Percentiles rank a stretch among this genome's conserved stretches.
Evolutionary conservation across 1,140 invertebrate species (phyloP).

Genomic region (Chymomyza costata): DNA sequence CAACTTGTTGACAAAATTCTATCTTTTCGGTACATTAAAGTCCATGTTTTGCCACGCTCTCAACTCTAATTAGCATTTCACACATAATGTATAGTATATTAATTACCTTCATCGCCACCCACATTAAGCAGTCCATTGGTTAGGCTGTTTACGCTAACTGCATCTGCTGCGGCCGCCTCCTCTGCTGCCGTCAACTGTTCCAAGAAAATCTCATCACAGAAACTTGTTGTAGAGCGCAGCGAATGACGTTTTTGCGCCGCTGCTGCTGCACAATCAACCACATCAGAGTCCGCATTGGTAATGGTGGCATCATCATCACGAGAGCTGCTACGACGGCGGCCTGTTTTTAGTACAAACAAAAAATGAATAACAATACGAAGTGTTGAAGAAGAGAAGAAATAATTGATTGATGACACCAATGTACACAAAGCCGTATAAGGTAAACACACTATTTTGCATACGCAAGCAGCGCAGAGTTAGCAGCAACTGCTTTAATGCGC

Average conservation of each 20-base stretch:
- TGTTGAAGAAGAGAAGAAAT: slow-evolving; percentile 17
- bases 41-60: too few species aligned
- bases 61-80: too few species aligned
- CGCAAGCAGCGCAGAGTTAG: neutral
- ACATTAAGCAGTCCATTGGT: slow-evolving; percentile 36
- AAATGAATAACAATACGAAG: slow-evolving; percentile 8
- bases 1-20: too few species aligned
- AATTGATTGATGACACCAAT: slow-evolving; percentile 25
- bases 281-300: slow-evolving; percentile 2
- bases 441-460: slow-evolving; percentile 1
- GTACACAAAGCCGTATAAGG: neutral
- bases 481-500: neutral
- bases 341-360: slow-evolving; percentile 18
- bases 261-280: slow-evolving; percentile 21
- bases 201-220: slow-evolving; percentile 69
- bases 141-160: slow-evolving; percentile 35
- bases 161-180: slow-evolving; percentile 23
- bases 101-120: slow-evolving; percentile 59
- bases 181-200: slow-evolving; percentile 26
- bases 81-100: slow-evolving; percentile 2
- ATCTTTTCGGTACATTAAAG: neutral
- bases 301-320: slow-evolving; percentile 35
- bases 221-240: slow-evolving; percentile 68
- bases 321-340: slow-evolving; percentile 52
- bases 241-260: slow-evolving; percentile 61